phyloP scores from a whole-genome alignment of 2,888 invertebrate genomes.

The Eretmocerus hayati region DNA sequence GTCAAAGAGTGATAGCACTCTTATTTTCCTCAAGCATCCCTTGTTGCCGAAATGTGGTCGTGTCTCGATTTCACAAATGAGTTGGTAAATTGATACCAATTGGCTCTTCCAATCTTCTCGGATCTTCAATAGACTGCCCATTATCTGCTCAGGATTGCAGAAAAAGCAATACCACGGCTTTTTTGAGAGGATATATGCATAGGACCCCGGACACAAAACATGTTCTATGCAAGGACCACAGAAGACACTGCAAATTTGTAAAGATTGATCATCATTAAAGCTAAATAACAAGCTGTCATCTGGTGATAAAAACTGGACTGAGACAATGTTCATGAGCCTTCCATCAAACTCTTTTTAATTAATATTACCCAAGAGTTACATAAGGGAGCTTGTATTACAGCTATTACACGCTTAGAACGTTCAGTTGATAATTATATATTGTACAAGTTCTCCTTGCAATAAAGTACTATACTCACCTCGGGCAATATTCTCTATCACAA shows the following conservation, averaged over 20 bases:
- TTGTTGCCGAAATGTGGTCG: constrained; percentile 21
- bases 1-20: constrained; percentile 54
- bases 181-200: constrained; percentile 31
- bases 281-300: no score
- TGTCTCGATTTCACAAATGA: constrained; percentile 18
- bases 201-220: constrained; percentile 33
- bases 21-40: constrained; percentile 34
- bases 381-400: no score
- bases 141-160: constrained; percentile 27
- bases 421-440: no score
- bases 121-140: constrained; percentile 27
- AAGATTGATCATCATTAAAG: constrained; percentile 2
- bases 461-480: constrained; percentile 26
- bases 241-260: constrained; percentile 35
- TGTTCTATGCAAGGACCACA: constrained; percentile 41
- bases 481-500: constrained; percentile 39
- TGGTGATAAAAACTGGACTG: no score
- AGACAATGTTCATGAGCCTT: no score
- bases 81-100: constrained; percentile 29
- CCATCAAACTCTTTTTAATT: no score
- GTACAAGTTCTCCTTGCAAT: no score
- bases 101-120: constrained; percentile 35
- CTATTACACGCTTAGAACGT: no score
- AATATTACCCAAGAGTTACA: no score
- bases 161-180: constrained; percentile 43